These are phyloP conservation scores for Callospermophilus lateralis DNA, from an alignment of 2,113 vertebrate species.

Conservation along the genomic window DNA sequence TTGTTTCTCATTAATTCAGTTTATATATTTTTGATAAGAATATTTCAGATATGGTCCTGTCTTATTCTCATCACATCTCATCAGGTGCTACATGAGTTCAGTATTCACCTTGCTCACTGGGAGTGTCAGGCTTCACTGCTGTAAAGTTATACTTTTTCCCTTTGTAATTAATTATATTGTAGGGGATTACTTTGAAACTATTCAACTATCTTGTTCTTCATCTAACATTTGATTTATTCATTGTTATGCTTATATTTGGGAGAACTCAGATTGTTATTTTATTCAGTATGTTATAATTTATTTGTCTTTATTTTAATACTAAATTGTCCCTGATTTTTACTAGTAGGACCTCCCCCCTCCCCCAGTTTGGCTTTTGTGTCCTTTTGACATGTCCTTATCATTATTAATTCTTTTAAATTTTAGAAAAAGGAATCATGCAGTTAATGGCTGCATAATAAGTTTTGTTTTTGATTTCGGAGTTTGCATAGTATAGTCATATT, in stretches of 20 bases:
- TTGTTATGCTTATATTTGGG: neutral
- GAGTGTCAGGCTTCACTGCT: neutral
- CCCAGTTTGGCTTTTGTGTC: neutral
- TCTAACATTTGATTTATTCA: slow-evolving; percentile 16
- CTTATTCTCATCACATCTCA: neutral
- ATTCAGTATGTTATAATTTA: slow-evolving; percentile 37
- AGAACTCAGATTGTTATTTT: slow-evolving; percentile 61
- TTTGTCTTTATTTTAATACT: slow-evolving; percentile 50
- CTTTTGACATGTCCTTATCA: slow-evolving; percentile 47
- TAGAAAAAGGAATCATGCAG: neutral
- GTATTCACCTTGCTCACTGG: neutral
- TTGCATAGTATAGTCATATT: neutral
- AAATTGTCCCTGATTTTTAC: slow-evolving; percentile 8
- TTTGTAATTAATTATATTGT: slow-evolving; percentile 58
- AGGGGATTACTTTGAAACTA: slow-evolving; percentile 35
- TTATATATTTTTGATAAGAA: slow-evolving; percentile 33
- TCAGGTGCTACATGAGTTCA: neutral
- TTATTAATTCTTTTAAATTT: slow-evolving; percentile 56
- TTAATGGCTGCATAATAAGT: neutral
- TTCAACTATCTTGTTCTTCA: neutral
- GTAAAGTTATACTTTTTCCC: slow-evolving; percentile 43
- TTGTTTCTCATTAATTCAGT: slow-evolving; percentile 47
- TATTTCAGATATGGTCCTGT: slow-evolving; percentile 2
- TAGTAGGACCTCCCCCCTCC: neutral
- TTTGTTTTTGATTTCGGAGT: neutral